Evolutionary conservation across 2,797 vertebrate species (phyloP).

Genomic region (Diceros bicornis): DNA sequence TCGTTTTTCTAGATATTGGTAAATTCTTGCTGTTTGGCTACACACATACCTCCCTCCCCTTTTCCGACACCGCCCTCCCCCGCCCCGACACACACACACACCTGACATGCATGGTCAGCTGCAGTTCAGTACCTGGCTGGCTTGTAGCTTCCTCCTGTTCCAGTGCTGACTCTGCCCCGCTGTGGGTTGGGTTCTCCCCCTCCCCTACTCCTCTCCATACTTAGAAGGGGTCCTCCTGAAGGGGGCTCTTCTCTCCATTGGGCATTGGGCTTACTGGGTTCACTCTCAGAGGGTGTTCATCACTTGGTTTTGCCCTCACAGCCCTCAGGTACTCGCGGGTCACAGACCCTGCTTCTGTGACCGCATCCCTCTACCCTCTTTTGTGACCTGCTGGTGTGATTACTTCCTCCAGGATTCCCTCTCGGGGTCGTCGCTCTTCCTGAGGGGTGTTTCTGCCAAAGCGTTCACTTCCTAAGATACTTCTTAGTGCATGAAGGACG

Average conservation of each 20-base stretch:
- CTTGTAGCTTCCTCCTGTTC: not conserved
- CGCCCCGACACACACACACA: fast-evolving
- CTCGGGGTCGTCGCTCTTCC: slow-evolving; percentile 86
- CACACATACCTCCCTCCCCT: too few relatives aligned
- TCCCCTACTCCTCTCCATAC: not conserved
- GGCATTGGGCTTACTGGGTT: not conserved
- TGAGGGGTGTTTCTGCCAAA: slow-evolving; percentile 82
- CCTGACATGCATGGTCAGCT: not conserved
- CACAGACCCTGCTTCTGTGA: fast-evolving
- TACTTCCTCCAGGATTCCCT: slow-evolving; percentile 85
- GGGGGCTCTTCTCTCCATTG: not conserved
- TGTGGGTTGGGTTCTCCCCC: fast-evolving
- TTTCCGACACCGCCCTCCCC: not conserved
- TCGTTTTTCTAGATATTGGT: not conserved
- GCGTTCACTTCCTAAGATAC: slow-evolving; percentile 90
- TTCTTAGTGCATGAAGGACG: slow-evolving; percentile 70
- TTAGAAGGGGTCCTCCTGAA: not conserved
- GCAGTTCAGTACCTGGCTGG: not conserved
- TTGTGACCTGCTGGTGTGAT: not conserved
- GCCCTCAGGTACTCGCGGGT: not conserved
- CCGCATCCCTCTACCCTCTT: not conserved
- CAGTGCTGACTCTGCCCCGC: not conserved
- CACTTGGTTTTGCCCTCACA: not conserved
- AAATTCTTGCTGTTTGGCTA: not conserved
- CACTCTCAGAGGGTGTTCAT: not conserved